phyloP scores from a whole-genome alignment of 2,113 vertebrate species.

The Edolisoma coerulescens region DNA sequence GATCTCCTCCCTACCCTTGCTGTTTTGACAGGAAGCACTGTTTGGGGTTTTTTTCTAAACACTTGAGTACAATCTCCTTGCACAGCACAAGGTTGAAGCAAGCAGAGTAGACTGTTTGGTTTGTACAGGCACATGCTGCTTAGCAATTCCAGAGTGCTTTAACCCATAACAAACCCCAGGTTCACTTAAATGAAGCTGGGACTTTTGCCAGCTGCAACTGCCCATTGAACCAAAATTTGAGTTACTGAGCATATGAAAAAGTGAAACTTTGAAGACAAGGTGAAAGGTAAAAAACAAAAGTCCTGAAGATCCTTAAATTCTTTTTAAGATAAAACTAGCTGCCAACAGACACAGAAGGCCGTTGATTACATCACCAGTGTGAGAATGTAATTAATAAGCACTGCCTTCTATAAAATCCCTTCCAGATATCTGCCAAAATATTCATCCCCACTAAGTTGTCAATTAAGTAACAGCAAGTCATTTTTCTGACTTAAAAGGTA shows the following conservation, averaged over 20 bases:
- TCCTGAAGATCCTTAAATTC: neutral
- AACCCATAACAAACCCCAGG: neutral
- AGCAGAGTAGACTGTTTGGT: neutral
- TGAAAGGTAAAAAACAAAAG: neutral
- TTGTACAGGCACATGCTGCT: neutral
- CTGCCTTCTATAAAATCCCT: neutral
- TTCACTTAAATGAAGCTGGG: neutral
- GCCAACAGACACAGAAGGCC: neutral
- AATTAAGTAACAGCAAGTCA: neutral
- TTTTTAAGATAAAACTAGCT: neutral
- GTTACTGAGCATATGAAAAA: neutral
- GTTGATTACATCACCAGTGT: neutral
- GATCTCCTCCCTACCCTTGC: neutral
- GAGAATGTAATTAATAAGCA: neutral
- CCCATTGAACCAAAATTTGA: neutral
- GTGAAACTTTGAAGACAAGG: neutral
- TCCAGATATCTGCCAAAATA: neutral
- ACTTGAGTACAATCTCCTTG: neutral
- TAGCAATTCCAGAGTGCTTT: constrained; percentile 3
- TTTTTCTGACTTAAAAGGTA: neutral
- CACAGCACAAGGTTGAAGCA: neutral
- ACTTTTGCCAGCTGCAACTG: neutral
- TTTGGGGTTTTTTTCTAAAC: neutral
- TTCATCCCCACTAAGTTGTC: neutral
- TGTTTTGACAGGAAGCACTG: neutral